phyloP scores from a whole-genome alignment of 2,888 invertebrate species.

The Lasioglossum marginatum region DNA sequence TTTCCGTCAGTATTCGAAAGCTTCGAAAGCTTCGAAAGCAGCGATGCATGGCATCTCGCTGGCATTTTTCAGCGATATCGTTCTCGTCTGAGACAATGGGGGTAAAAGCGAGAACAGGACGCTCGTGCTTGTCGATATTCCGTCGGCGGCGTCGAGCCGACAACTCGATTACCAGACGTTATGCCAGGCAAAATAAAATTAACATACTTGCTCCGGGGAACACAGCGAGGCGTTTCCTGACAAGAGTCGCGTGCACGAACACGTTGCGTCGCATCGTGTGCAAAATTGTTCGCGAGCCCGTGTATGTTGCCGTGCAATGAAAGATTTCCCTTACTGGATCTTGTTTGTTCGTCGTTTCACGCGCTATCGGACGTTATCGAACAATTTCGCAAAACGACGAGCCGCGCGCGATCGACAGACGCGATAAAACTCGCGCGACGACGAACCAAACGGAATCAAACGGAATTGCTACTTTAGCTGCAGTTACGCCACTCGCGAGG shows the following conservation, averaged over 20 bases:
- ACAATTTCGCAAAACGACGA: conserved; percentile 39
- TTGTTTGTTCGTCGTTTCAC: conserved; percentile 26
- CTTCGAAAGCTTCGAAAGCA: neutral
- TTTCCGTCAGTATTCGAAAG: neutral
- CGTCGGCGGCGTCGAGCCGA: neutral
- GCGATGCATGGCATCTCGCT: too few species aligned
- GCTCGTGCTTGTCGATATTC: conserved; percentile 18
- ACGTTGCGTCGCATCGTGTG: neutral
- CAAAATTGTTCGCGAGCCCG: neutral
- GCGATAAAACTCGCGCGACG: conserved; percentile 39
- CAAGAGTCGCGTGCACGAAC: conserved; percentile 3
- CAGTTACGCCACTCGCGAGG: conserved; percentile 25
- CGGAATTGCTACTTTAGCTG: conserved; percentile 38
- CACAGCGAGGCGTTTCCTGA: neutral
- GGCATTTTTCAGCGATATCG: neutral
- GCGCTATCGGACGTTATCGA: conserved; percentile 29
- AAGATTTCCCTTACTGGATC: conserved; percentile 20
- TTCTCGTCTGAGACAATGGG: neutral
- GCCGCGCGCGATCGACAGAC: neutral
- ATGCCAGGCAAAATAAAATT: conserved; percentile 29
- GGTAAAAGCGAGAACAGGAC: neutral
- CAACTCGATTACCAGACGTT: conserved; percentile 30
- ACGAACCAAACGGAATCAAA: conserved; percentile 37
- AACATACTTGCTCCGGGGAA: conserved; percentile 8
- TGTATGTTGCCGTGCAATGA: neutral